Evolutionary conservation across 2,888 invertebrate species (phyloP), one percentile per base, ranked within the genome.

Genomic region (Trichopria drosophilae): DNA sequence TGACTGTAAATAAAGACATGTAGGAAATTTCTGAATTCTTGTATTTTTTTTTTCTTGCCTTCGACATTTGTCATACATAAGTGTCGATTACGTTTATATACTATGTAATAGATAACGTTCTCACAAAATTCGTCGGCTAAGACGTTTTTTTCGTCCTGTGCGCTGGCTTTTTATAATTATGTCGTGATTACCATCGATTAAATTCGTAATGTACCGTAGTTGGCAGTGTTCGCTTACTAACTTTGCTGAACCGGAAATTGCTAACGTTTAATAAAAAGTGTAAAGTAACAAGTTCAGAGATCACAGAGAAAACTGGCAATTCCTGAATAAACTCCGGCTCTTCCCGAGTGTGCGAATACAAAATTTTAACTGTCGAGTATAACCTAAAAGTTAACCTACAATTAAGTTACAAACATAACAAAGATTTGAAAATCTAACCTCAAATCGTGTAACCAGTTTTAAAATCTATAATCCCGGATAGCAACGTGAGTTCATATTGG

Each of bases 141-240:
- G n/a, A n/a, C n/a, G 15, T 7, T 46, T 9, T 9, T 10, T 34
- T 34, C 7, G 41, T 29, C 13, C 15, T 31, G 41, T 41, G 46
- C 46, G 15, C 23, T 51, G 18, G 29, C 36, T 29, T 24, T 41
- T 51, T 51, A 53, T 41, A 45, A 52, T 51, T 57, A 54, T 22
- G 41, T 62, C 55, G 52, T 59, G 54, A 62, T 55, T 65, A 64
- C 54, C 62, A 61, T 65, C 60, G 62, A 64, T 67, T 69, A 67
- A 68, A 68, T 71, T 72, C 66, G 65, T 67, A 66, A 67, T 65
- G 57, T 66, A 70, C 63, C 62, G 62, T 63, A 58, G 64, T 64
- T 71, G 71, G 69, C 71, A 71, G 70, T 71, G 68, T 68, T 59
- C 53, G 60, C 64, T 63, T 58, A 54, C 63, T 68, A 65, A 53